phyloP scores from a whole-genome alignment of 2,113 vertebrate genomes.

The Pitta sordida region DNA sequence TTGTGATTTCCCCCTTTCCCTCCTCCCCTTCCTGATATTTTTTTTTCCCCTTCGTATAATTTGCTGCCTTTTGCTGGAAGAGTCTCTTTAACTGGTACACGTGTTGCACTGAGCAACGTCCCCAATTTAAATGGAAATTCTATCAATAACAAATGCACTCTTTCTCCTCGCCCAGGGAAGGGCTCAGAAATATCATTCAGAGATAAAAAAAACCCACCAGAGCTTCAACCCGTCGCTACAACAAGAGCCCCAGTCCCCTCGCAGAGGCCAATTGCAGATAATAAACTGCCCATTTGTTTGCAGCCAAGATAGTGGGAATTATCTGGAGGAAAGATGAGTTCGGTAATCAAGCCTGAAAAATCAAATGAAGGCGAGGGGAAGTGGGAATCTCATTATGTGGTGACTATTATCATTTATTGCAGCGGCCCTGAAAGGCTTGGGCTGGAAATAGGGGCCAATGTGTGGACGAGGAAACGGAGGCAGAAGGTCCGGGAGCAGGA shows the following conservation, averaged over 20 bases:
- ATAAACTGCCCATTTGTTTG: not conserved
- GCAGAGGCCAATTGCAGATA: not conserved
- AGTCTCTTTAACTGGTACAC: not conserved
- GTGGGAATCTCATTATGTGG: not conserved
- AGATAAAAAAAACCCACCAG: not conserved
- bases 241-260: not conserved
- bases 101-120: slow-evolving; percentile 2
- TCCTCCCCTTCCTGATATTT: not conserved
- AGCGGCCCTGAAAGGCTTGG: not conserved
- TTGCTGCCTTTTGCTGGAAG: not conserved
- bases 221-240: not conserved
- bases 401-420: not conserved
- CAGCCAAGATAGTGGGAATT: not conserved
- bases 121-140: slow-evolving; percentile 62
- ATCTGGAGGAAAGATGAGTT: not conserved
- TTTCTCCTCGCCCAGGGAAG: not conserved
- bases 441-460: accelerated
- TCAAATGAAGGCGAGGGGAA: not conserved
- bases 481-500: not conserved
- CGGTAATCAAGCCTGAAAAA: not conserved
- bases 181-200: not conserved
- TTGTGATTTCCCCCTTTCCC: not conserved
- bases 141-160: not conserved
- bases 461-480: not conserved
- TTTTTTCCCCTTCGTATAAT: not conserved